Evolutionary conservation across 1,140 invertebrate genomes (phyloP).

Genomic region (Lutraria rhynchaena): DNA sequence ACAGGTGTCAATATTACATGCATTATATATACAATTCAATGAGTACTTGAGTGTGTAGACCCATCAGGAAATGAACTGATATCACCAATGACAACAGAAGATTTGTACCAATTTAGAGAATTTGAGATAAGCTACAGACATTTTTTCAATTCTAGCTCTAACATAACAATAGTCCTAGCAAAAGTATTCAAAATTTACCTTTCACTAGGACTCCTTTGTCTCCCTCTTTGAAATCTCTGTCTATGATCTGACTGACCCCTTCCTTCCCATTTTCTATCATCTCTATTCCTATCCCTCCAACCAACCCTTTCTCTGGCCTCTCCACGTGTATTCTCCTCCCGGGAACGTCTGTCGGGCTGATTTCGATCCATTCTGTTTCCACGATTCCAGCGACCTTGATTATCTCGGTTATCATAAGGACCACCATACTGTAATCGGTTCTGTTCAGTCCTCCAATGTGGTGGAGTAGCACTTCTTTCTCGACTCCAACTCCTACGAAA

Average conservation of each 20-base stretch:
- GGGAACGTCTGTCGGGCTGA: neutral
- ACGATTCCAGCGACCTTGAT: slow-evolving; percentile 6
- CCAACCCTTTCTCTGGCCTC: neutral
- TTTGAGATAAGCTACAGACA: too few species aligned
- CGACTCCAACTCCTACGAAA: slow-evolving; percentile 46
- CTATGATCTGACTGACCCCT: neutral
- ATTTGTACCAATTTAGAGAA: too few species aligned
- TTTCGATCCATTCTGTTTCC: slow-evolving; percentile 15
- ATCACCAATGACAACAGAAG: too few species aligned
- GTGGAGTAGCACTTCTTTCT: slow-evolving; percentile 56
- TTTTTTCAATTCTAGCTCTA: too few species aligned
- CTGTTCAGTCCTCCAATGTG: slow-evolving; percentile 56
- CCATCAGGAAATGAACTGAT: too few species aligned
- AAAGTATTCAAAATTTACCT: slow-evolving; percentile 13
- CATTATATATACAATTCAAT: too few species aligned
- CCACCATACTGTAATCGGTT: neutral
- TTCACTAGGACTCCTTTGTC: slow-evolving; percentile 12
- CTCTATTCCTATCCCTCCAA: neutral
- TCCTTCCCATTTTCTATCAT: neutral
- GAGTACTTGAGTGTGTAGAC: too few species aligned
- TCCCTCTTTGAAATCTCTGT: neutral
- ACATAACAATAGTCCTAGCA: too few species aligned
- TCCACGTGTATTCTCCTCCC: neutral
- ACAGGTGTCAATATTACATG: too few species aligned
- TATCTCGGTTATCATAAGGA: neutral